Conservation (phyloP, 2,113 vertebrate species). For the Microcebus griseorufus region DNA sequence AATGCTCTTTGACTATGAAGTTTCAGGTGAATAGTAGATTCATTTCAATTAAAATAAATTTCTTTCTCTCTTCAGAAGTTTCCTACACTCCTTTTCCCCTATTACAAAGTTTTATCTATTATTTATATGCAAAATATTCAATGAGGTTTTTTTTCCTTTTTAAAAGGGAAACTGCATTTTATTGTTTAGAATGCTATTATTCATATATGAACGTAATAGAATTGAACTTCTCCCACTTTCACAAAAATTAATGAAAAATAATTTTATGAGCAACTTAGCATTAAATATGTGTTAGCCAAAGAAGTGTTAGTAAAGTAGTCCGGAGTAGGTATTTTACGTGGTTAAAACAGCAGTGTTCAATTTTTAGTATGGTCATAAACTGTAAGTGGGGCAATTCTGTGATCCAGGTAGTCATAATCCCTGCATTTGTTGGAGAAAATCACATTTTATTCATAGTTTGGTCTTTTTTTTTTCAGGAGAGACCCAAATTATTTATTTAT, state of each 20-base stretch:
- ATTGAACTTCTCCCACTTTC: not conserved
- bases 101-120: not conserved
- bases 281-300: conserved; percentile 21
- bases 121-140: not conserved
- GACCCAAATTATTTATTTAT: too few species aligned
- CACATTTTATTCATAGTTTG: not conserved
- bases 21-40: not conserved
- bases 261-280: conserved; percentile 3
- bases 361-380: not conserved
- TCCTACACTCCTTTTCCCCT: not conserved
- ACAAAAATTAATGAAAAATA: conserved; percentile 21
- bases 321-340: not conserved
- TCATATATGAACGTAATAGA: not conserved
- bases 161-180: not conserved
- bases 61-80: conserved; percentile 12
- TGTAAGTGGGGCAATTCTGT: not conserved
- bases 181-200: not conserved
- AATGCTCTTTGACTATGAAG: conserved; percentile 15
- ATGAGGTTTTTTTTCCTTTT: not conserved
- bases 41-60: conserved; percentile 49
- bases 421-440: not conserved
- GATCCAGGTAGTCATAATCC: not conserved
- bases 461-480: not conserved
- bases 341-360: not conserved
- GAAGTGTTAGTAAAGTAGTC: not conserved